Conservation (phyloP, 2,888 invertebrate genomes). For the Eubasilissa splendida region DNA sequence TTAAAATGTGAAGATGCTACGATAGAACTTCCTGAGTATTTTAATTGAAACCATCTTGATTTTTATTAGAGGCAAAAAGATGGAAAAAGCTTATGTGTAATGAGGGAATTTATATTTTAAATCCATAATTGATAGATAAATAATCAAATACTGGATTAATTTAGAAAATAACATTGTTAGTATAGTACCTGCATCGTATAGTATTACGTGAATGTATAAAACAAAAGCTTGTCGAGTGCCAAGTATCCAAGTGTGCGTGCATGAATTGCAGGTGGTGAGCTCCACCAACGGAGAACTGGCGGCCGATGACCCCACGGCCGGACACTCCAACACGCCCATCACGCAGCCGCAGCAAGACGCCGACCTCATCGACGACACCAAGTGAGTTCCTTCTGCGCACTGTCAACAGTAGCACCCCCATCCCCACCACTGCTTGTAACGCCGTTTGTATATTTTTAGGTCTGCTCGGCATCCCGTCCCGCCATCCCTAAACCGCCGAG, state of each 20-base stretch:
- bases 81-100: too few species aligned
- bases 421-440: slow-evolving; percentile 11
- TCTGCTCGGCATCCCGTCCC: slow-evolving; percentile 3
- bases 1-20: too few species aligned
- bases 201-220: neutral
- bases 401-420: neutral
- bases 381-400: slow-evolving; percentile 77
- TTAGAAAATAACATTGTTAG: neutral
- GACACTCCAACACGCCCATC: slow-evolving; percentile 97
- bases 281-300: slow-evolving; percentile 97
- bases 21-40: too few species aligned
- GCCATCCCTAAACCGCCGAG: neutral
- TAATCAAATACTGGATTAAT: neutral
- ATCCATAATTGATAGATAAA: neutral
- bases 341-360: slow-evolving; percentile 93
- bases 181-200: neutral
- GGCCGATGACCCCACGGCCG: slow-evolving; percentile 95
- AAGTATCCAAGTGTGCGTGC: slow-evolving; percentile 45
- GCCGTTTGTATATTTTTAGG: slow-evolving; percentile 22
- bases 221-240: too few species aligned
- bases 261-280: slow-evolving; percentile 88
- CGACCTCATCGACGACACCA: slow-evolving; percentile 97
- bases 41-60: too few species aligned
- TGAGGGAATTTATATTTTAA: too few species aligned
- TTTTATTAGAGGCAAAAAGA: too few species aligned